Conservation (phyloP, 2,888 invertebrate genomes). For the Boloria euphrosyne region DNA sequence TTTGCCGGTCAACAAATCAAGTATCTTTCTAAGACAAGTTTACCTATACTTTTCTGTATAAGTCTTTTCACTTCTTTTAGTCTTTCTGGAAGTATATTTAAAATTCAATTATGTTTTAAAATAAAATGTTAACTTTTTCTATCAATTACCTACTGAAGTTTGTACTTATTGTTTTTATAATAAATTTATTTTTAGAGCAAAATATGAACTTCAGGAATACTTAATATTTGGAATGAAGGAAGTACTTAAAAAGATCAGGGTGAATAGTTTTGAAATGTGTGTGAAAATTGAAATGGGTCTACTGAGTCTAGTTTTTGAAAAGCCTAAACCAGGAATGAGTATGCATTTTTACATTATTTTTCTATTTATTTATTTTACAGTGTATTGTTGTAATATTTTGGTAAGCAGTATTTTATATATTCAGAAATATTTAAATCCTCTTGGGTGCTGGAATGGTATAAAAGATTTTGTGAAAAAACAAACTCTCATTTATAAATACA, state of each 20-base stretch:
- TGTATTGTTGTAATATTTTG: background rate
- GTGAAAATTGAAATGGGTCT: constrained; percentile 80
- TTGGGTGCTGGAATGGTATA: too few species aligned
- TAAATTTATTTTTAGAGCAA: constrained; percentile 52
- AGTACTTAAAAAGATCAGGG: constrained; percentile 72
- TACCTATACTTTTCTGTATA: background rate
- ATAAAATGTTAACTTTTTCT: too few species aligned
- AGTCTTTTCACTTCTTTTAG: background rate
- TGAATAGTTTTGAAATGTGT: constrained; percentile 77
- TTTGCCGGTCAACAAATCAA: constrained; percentile 8
- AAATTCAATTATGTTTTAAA: background rate
- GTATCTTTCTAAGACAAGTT: background rate
- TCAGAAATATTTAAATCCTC: too few species aligned
- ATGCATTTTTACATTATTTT: constrained; percentile 43
- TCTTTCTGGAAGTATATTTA: background rate
- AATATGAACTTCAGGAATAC: constrained; percentile 72
- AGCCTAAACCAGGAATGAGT: constrained; percentile 76
- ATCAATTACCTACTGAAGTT: background rate
- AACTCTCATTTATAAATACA: too few species aligned
- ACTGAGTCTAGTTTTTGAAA: constrained; percentile 81
- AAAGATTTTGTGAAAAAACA: too few species aligned
- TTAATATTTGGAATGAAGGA: constrained; percentile 75
- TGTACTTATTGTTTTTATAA: background rate
- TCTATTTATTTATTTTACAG: background rate
- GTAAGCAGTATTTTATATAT: too few species aligned